Evolutionary conservation across 2,888 invertebrate genomes (phyloP).

Genomic region (Copidosoma aretas): DNA sequence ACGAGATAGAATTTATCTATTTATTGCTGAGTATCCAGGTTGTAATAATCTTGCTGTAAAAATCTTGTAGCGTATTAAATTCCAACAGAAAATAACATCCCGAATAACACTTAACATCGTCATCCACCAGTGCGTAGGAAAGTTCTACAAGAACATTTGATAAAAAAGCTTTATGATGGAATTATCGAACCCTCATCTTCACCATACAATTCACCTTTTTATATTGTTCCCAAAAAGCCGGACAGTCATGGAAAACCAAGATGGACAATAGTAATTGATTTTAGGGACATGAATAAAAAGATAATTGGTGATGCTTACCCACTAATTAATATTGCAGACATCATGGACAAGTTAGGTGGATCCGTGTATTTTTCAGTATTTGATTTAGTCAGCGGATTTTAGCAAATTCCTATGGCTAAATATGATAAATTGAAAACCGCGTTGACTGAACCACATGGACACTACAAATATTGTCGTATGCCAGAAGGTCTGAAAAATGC

Average conservation of each 20-base stretch:
- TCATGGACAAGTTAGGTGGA: conserved; percentile 44
- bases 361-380: conserved; percentile 44
- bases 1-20: too few species aligned
- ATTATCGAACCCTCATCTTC: not conserved
- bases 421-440: conserved; percentile 42
- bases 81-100: too few species aligned
- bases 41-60: too few species aligned
- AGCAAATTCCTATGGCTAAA: conserved; percentile 39
- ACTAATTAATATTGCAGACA: conserved; percentile 49
- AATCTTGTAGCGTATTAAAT: too few species aligned
- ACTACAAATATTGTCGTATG: conserved; percentile 42
- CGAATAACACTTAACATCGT: too few species aligned
- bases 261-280: conserved; percentile 47
- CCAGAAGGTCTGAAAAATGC: conserved; percentile 11
- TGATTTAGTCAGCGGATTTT: conserved; percentile 43
- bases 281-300: conserved; percentile 45
- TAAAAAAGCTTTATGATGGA: not conserved
- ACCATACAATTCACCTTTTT: conserved; percentile 43
- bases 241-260: conserved; percentile 35
- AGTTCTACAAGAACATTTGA: too few species aligned
- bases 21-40: too few species aligned
- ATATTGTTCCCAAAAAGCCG: conserved; percentile 54
- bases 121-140: too few species aligned
- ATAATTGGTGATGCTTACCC: conserved; percentile 50
- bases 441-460: conserved; percentile 37